These are phyloP conservation scores for Nezara viridula DNA, from an alignment of 2,888 invertebrate species.

Conservation along the genomic window DNA sequence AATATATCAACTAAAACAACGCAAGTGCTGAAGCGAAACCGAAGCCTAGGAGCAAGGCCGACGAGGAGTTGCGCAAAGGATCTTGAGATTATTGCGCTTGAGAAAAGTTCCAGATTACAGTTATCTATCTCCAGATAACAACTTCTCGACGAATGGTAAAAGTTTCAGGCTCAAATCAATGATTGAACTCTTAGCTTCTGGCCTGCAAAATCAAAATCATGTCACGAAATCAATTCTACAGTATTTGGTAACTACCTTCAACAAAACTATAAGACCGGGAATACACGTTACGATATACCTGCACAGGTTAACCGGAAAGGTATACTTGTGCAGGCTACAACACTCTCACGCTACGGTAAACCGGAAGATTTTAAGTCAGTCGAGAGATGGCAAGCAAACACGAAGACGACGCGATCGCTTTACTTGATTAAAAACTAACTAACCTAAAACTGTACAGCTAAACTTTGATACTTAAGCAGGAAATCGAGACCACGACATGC, in stretches of 20 bases:
- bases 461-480: too few relatives aligned
- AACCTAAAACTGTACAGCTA: too few relatives aligned
- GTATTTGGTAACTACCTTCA: background rate
- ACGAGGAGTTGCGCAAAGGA: constrained; percentile 1
- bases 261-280: too few relatives aligned
- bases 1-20: background rate
- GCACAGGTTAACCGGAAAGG: too few relatives aligned
- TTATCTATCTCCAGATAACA: constrained; percentile 7
- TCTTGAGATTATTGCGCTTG: background rate
- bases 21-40: background rate
- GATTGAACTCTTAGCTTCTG: background rate
- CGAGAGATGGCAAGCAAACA: too few relatives aligned
- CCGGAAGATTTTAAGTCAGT: too few relatives aligned
- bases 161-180: background rate
- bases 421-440: too few relatives aligned
- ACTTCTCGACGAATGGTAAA: background rate
- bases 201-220: background rate
- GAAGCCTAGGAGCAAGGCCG: constrained; percentile 2
- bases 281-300: too few relatives aligned
- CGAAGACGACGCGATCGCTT: too few relatives aligned
- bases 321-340: too few relatives aligned
- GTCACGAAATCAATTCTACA: background rate
- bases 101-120: constrained; percentile 8
- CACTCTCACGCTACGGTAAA: too few relatives aligned
- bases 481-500: too few relatives aligned